A percentile compares a stretch with the other conserved stretches of the same genome.
Conservation (phyloP, 2,888 invertebrate species). For the Incurvaria masculella region DNA sequence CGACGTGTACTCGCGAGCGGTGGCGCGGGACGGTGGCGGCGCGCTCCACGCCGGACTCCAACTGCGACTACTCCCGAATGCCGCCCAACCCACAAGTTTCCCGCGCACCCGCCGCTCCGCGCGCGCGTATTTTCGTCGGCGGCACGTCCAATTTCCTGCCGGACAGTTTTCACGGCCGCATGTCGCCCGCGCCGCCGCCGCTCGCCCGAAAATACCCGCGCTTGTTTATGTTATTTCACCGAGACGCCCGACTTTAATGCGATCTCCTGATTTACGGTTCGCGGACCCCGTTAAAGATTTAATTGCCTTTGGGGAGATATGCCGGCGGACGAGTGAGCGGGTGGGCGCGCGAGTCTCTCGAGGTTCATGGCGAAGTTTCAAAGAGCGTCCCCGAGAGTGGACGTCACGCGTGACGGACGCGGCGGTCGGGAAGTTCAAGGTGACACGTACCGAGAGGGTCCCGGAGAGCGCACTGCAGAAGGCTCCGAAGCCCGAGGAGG, state of each 20-base stretch:
- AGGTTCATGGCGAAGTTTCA: no score
- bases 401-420: no score
- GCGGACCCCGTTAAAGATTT: no score
- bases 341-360: no score
- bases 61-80: no score
- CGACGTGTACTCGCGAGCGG: constrained; percentile 6
- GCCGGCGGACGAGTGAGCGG: no score
- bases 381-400: no score
- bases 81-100: no score
- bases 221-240: not conserved
- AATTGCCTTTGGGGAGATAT: no score
- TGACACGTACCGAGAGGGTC: constrained; percentile 45
- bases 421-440: no score
- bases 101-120: no score
- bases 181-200: constrained; percentile 5
- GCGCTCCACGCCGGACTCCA: not conserved
- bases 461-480: constrained; percentile 53
- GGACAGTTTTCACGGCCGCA: constrained; percentile 10
- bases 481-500: constrained; percentile 45
- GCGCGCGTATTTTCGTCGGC: not conserved
- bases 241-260: not conserved
- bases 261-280: not conserved
- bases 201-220: not conserved
- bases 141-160: not conserved
- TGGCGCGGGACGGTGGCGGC: not conserved